A percentile compares a stretch with the other conserved stretches of the same genome.
Conservation (phyloP, 2,888 invertebrate genomes). For the Ophion ventricosus region DNA sequence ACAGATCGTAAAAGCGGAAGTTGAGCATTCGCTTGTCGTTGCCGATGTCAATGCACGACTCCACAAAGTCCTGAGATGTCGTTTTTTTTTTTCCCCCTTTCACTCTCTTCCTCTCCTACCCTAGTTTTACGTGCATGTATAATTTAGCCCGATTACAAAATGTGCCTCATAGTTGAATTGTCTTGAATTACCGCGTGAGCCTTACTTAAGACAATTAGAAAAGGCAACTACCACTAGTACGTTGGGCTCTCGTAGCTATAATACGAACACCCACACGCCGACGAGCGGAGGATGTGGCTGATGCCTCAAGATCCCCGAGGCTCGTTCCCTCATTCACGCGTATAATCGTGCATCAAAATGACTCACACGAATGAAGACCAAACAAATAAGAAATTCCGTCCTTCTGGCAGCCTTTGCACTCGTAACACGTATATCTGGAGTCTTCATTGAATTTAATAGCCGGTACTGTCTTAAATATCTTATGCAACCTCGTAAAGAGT, state of each 20-base stretch:
- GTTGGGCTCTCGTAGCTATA: no score
- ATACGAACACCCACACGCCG: conserved; percentile 71
- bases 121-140: conserved; percentile 67
- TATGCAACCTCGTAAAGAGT: conserved; percentile 22
- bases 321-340: background rate
- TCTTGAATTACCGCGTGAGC: conserved; percentile 77
- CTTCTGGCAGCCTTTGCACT: conserved; percentile 7
- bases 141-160: conserved; percentile 73
- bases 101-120: background rate
- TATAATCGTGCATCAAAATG: conserved; percentile 66
- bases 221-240: conserved; percentile 21
- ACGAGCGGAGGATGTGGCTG: conserved; percentile 72
- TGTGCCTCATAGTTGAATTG: conserved; percentile 69
- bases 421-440: conserved; percentile 4
- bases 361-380: conserved; percentile 74
- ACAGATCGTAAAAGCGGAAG: background rate
- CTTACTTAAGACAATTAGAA: conserved; percentile 81
- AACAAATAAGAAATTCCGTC: conserved; percentile 66
- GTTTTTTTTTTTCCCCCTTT: background rate
- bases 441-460: background rate
- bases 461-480: conserved; percentile 14
- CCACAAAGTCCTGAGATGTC: background rate
- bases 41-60: background rate
- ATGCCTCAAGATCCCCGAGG: conserved; percentile 24
- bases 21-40: background rate